Base-by-base conservation (phyloP, 2,797 vertebrate genomes). In the Spinus olivaceus region DNA sequence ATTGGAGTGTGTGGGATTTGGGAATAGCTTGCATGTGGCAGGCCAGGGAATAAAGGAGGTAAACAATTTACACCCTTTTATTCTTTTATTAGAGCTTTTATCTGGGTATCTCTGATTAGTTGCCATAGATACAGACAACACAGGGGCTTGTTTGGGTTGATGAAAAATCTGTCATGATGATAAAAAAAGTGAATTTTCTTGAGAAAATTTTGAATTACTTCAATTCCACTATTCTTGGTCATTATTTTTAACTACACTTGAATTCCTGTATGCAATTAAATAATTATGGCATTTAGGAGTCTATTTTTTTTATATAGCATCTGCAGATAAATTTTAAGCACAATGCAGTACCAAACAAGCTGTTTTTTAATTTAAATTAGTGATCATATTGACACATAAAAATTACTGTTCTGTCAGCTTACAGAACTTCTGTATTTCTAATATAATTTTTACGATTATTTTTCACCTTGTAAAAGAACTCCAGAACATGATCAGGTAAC, bases 81-180 rank as follows among this genome's bases (percentile, higher is more conserved):
- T 96, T 78, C 59, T 88, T 92, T 94, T 70, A 85, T 86, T 92
- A 88, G 91, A 92, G 73, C 87, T 60, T 96, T 95, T 97, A 80
- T 90, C 90, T 97, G 88, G 89, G 95, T 60, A 86, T 94, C 93
- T 92, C 63, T 85, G 90, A 91, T 91, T 54, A 59, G 96, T 98
- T 97, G 92, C 97, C 96, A 97, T 97, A 97, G 98, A 97, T 97
- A 98, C 97, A 87, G 94, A 96, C 95, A 97, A 97, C 96, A 97
- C 92, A 95, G 86, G 82, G 81, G 67, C 83, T 56, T 96, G 93
- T 96, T 97, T 97, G 92, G 63, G 82, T 96, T 97, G 94, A 97
- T 97, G 95, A 96, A 97, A 93, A 96, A 89, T 87, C 81, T 93
- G 54, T 74, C 91, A 70, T 84, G 84, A 88, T 95, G 86, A 95